Evolutionary conservation across 2,797 vertebrate species (phyloP).

Genomic region (Gouania willdenowi): DNA sequence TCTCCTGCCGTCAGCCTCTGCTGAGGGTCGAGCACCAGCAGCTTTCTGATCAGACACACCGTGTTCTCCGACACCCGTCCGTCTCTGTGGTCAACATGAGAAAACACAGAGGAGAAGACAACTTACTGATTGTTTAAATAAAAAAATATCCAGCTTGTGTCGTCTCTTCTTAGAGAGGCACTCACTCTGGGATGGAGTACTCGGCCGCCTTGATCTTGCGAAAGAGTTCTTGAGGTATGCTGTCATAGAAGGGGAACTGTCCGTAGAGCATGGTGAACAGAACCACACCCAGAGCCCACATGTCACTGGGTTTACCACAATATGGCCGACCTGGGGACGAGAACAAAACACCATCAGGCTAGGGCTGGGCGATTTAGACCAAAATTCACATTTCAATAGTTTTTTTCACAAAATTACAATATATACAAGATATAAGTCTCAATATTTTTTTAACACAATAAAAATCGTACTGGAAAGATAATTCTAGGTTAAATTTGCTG

Average conservation of each 20-base stretch:
- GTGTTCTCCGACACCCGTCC: slow-evolving; percentile 97
- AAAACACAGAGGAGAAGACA: background rate
- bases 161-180: slow-evolving; percentile 16
- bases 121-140: no score
- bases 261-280: slow-evolving; percentile 99
- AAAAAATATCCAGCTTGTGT: no score
- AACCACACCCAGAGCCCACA: slow-evolving; percentile 97
- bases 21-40: slow-evolving; percentile 95
- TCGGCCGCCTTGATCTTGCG: slow-evolving; percentile 99
- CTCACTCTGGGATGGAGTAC: slow-evolving; percentile 98
- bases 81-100: slow-evolving; percentile 73
- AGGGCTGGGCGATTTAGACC: no score
- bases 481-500: no score
- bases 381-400: no score
- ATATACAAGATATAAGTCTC: no score
- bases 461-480: no score
- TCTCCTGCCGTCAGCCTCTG: slow-evolving; percentile 91
- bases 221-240: slow-evolving; percentile 99
- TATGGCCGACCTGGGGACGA: slow-evolving; percentile 86
- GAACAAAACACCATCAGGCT: no score
- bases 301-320: slow-evolving; percentile 96
- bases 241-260: slow-evolving; percentile 99
- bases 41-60: slow-evolving; percentile 95
- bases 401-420: no score
- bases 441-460: no score